Conservation (phyloP, 2,797 vertebrate species). For the Muscicapa striata region DNA sequence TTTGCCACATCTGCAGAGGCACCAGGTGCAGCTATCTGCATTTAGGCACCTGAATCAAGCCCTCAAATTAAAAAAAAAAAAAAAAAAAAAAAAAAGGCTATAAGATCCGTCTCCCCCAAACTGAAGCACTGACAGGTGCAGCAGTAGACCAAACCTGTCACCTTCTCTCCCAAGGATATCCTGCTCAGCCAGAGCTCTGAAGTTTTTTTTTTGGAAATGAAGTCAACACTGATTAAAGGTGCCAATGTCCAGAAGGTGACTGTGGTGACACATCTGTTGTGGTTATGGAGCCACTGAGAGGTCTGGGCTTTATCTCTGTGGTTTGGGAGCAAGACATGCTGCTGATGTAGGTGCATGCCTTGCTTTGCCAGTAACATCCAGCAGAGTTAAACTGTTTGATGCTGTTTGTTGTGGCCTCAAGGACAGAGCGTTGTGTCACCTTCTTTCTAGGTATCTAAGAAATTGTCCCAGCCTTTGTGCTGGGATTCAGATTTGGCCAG, state of each 20-base stretch:
- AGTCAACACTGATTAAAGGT: not conserved
- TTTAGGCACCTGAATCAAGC: not conserved
- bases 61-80: not conserved
- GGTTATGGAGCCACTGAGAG: not conserved
- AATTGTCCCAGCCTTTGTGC: not conserved
- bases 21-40: not conserved
- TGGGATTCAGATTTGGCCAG: not conserved
- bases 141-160: not conserved
- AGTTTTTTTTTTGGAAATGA: not conserved
- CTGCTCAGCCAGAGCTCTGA: not conserved
- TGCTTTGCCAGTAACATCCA: not conserved
- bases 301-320: not conserved
- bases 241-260: not conserved
- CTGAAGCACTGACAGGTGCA: not conserved
- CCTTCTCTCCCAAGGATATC: not conserved
- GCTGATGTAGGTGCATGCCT: not conserved
- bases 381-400: not conserved
- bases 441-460: not conserved
- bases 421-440: not conserved
- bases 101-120: not conserved
- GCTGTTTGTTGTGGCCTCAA: not conserved
- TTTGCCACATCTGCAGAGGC: not conserved
- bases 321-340: not conserved
- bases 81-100: not conserved
- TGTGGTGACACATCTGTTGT: accelerated